Evolutionary conservation across 1,140 invertebrate species (phyloP).

Genomic region (Solen grandis): DNA sequence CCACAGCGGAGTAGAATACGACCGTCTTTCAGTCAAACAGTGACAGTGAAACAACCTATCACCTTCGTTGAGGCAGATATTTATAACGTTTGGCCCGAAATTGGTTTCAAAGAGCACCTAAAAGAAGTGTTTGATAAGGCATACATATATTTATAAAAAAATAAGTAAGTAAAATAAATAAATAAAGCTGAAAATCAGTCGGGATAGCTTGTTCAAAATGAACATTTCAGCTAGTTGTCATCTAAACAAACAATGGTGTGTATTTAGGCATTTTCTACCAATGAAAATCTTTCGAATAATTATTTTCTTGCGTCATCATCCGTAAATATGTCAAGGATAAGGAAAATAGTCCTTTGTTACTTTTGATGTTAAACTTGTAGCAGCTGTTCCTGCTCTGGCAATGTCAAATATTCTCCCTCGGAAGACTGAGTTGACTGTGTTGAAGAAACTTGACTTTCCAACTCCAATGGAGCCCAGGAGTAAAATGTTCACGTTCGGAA

Average conservation of each 20-base stretch:
- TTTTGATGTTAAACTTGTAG: slow-evolving; percentile 55
- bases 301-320: too few species aligned
- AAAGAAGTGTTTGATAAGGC: neutral
- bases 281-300: too few species aligned
- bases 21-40: too few species aligned
- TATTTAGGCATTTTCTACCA: too few species aligned
- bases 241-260: too few species aligned
- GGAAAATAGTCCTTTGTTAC: too few species aligned
- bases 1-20: too few species aligned
- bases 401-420: slow-evolving; percentile 39
- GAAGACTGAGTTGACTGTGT: slow-evolving; percentile 57
- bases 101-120: neutral
- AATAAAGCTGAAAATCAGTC: neutral
- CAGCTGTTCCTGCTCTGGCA: slow-evolving; percentile 42
- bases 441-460: slow-evolving; percentile 60
- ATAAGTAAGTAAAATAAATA: neutral
- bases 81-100: neutral
- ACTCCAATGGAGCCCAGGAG: slow-evolving; percentile 53
- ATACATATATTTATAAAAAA: neutral
- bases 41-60: neutral
- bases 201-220: neutral
- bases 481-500: slow-evolving; percentile 39
- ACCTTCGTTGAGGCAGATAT: neutral
- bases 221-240: too few species aligned
- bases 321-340: too few species aligned